A percentile compares a stretch with the other conserved stretches of the same genome.
These are phyloP conservation scores for Koerneria pararmatus DNA, from an alignment of 2,888 invertebrate genomes.

Conservation along the genomic window DNA sequence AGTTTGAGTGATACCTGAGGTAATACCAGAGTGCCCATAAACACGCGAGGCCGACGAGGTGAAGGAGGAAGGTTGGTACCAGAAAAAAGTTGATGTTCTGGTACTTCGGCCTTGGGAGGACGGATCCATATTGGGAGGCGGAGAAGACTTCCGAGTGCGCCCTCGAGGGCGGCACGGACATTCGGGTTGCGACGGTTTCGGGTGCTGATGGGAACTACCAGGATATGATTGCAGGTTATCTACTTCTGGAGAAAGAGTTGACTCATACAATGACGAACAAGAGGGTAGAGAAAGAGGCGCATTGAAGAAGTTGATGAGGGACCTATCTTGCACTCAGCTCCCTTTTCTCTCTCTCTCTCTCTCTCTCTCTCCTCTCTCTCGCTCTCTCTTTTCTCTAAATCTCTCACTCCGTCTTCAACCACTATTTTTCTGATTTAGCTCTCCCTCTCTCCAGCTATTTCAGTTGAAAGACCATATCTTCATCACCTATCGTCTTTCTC, in stretches of 20 bases:
- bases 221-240: too few relatives aligned
- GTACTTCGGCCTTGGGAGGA: constrained; percentile 30
- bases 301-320: too few relatives aligned
- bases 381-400: constrained; percentile 19
- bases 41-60: constrained; percentile 61
- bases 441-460: neutral
- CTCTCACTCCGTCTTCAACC: constrained; percentile 2
- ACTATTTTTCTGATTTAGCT: constrained; percentile 5
- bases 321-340: constrained; percentile 24
- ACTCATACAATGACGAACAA: too few relatives aligned
- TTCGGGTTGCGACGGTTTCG: too few relatives aligned
- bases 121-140: constrained; percentile 57
- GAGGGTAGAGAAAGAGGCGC: too few relatives aligned
- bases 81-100: constrained; percentile 59
- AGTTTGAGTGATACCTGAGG: constrained; percentile 58
- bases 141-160: constrained; percentile 59
- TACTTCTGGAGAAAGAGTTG: too few relatives aligned
- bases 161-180: constrained; percentile 56
- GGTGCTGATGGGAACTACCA: too few relatives aligned
- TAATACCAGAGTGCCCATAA: constrained; percentile 62
- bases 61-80: constrained; percentile 61
- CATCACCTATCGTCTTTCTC: too few relatives aligned
- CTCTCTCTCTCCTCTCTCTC: neutral
- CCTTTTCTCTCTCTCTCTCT: constrained; percentile 1
- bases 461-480: too few relatives aligned